Evolutionary conservation across 2,888 invertebrate genomes (phyloP).

Genomic region (Nomada hirtipes): DNA sequence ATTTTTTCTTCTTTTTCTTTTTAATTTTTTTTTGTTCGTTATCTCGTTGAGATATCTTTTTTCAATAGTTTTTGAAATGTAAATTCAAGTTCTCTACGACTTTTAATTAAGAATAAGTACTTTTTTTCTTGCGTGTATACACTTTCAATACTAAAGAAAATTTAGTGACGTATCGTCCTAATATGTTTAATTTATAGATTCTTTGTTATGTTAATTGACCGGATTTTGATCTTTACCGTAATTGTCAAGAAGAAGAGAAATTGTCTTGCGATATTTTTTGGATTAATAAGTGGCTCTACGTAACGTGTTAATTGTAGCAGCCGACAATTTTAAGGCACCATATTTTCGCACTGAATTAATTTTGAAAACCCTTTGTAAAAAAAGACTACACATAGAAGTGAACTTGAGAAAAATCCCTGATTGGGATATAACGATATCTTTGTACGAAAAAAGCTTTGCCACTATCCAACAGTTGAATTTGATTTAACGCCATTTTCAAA

Average conservation of each 20-base stretch:
- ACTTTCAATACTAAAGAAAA: slow-evolving; percentile 40
- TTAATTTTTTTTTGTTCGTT: slow-evolving; percentile 60
- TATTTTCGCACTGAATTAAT: slow-evolving; percentile 46
- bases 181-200: slow-evolving; percentile 25
- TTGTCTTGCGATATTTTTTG: slow-evolving; percentile 11
- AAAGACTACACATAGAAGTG: slow-evolving; percentile 17
- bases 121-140: slow-evolving; percentile 28
- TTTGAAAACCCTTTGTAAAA: slow-evolving; percentile 26
- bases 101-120: slow-evolving; percentile 59
- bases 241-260: slow-evolving; percentile 36
- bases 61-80: slow-evolving; percentile 32
- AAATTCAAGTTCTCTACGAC: slow-evolving; percentile 33
- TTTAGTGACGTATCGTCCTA: slow-evolving; percentile 47
- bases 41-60: slow-evolving; percentile 38
- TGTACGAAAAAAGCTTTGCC: slow-evolving; percentile 9
- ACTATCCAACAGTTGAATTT: slow-evolving; percentile 15
- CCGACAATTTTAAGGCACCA: slow-evolving; percentile 59
- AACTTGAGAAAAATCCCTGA: slow-evolving; percentile 9
- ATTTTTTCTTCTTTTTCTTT: slow-evolving; percentile 54
- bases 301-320: slow-evolving; percentile 27
- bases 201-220: slow-evolving; percentile 10
- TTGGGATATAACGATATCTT: neutral
- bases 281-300: slow-evolving; percentile 15
- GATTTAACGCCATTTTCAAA: slow-evolving; percentile 1
- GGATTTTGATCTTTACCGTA: slow-evolving; percentile 30